Evolutionary conservation across 2,797 vertebrate genomes (phyloP).

Genomic region (Craterocephalus amniculus): DNA sequence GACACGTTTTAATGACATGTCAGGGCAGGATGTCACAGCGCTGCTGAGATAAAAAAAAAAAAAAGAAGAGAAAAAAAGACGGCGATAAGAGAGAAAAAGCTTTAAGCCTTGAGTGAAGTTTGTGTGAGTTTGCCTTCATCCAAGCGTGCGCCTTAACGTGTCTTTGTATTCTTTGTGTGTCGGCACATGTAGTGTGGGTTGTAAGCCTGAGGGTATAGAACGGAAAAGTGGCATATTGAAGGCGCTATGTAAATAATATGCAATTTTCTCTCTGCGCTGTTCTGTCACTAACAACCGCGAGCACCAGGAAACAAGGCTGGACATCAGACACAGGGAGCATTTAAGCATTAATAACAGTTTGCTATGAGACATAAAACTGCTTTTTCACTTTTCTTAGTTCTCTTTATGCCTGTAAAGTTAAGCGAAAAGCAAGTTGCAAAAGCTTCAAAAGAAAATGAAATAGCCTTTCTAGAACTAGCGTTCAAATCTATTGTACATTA

Average conservation of each 20-base stretch:
- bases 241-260: constrained; percentile 76
- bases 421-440: constrained; percentile 4
- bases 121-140: constrained; percentile 38
- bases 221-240: constrained; percentile 80
- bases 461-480: background rate
- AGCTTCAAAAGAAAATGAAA: constrained; percentile 8
- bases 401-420: constrained; percentile 4
- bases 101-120: constrained; percentile 47
- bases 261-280: constrained; percentile 68
- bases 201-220: constrained; percentile 71
- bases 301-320: constrained; percentile 57
- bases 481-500: background rate
- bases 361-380: constrained; percentile 49
- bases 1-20: constrained; percentile 77
- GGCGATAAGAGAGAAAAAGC: background rate
- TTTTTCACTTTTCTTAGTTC: constrained; percentile 35
- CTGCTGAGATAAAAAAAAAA: constrained; percentile 19
- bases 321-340: constrained; percentile 56
- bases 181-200: constrained; percentile 53
- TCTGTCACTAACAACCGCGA: constrained; percentile 70
- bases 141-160: background rate
- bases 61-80: background rate
- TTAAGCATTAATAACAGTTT: constrained; percentile 63
- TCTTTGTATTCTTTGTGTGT: constrained; percentile 8
- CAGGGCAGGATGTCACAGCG: constrained; percentile 60